Base-by-base conservation (phyloP, 2,797 vertebrate genomes). In the Heterohyrax brucei region DNA sequence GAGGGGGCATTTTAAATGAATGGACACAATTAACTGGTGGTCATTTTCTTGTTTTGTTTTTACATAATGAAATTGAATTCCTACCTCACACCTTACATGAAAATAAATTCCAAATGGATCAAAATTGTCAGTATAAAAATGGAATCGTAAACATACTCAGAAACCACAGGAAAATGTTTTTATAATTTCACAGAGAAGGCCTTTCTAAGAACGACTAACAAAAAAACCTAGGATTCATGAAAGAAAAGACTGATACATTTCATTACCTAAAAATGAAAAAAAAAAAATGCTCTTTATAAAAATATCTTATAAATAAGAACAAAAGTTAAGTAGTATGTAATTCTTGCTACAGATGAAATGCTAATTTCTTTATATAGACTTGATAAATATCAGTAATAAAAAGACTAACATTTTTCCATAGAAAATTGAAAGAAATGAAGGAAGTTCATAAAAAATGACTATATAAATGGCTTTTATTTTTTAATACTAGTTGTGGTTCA, bases 131-230 rank as follows among this genome's bases (percentile, higher is more conserved):
- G 9, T 56, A 64, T 78, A 53, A 78, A 92, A 78, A 48, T 59
- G 64, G 90, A 93, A 87, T 50, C 72, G 79, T 73, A 79, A 96
- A 93, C 83, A 70, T 85, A 59, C 56, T 93, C 62, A 68, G 56
- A 84, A 94, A 93, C 81, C 87, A 87, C 77, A 79, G 72, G 72
- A 91, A 95, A 78, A 90, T 79, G 30, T 72, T 78, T 39, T 72
- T 82, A 66, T 48, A 87, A 82, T 94, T 50, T 85, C 39, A 93
- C 59, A 79, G 50, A 46, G 59, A 76, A 85, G 50, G 44, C 22
- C 73, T 66, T 88, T 79, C n/a, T 80, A 56, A 87, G 62, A 79
- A 30, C 79, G 59, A 85, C 30, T 90, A 28, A 76, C 56, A 84
- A 50, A 95, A 56, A 62, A 80, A 33, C 21, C 59, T 87, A 33